Percentiles rank a stretch among this genome's conserved stretches.
These are phyloP conservation scores for Triplophysa rosa DNA, from an alignment of 2,113 vertebrate species.

Conservation along the genomic window DNA sequence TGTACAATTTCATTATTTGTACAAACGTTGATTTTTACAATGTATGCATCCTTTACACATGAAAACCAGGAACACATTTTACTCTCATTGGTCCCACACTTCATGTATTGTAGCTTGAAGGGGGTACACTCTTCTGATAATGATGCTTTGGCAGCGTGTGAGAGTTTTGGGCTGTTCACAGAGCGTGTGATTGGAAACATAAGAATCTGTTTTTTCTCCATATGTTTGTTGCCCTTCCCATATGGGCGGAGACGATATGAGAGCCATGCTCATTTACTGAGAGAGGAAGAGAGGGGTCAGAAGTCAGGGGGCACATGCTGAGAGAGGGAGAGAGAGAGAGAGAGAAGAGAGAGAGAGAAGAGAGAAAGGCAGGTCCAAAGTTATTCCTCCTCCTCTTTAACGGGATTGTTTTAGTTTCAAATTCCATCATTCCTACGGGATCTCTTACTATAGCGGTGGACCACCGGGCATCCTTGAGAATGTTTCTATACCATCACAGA, in stretches of 20 bases:
- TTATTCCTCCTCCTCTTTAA: conserved; percentile 6
- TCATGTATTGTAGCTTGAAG: conserved; percentile 6
- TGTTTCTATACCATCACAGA: not conserved
- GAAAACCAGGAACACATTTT: not conserved
- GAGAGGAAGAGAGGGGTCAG: conserved; percentile 33
- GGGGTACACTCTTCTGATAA: conserved; percentile 22
- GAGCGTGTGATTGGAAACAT: conserved; percentile 36
- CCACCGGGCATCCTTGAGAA: not conserved
- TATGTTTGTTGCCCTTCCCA: conserved; percentile 17
- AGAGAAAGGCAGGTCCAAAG: conserved; percentile 10
- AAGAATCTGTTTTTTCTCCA: conserved; percentile 17
- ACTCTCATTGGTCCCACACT: conserved; percentile 20
- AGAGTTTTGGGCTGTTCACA: conserved; percentile 18
- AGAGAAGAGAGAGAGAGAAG: conserved; percentile 19
- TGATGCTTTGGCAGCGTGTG: conserved; percentile 36
- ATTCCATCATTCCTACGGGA: conserved; percentile 37
- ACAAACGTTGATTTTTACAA: not conserved
- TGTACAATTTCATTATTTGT: too few species aligned
- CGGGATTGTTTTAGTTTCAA: conserved; percentile 28
- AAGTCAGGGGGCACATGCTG: conserved; percentile 21
- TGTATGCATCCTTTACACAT: not conserved
- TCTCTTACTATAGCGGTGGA: conserved; percentile 9
- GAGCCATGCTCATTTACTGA: conserved; percentile 14
- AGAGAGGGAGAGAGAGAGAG: conserved; percentile 10
- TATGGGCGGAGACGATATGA: conserved; percentile 11